phyloP scores from a whole-genome alignment of 2,888 invertebrate genomes.

The Eupeodes luniger region DNA sequence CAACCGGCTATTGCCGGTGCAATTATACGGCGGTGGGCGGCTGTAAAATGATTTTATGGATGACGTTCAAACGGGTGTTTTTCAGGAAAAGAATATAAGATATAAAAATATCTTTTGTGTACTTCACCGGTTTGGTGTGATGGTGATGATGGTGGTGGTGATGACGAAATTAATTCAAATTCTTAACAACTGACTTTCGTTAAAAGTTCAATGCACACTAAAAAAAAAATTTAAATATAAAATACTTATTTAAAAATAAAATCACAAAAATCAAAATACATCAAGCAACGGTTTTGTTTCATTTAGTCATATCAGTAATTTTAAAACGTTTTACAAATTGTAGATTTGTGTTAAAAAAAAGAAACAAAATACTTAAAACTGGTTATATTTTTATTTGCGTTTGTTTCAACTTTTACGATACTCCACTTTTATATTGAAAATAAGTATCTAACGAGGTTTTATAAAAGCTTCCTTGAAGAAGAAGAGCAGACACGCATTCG shows the following conservation, averaged over 20 bases:
- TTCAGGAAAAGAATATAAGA: background rate
- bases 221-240: background rate
- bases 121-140: slow-evolving; percentile 8
- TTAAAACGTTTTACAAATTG: background rate
- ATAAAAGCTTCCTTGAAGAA: no score
- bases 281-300: slow-evolving; percentile 4
- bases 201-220: slow-evolving; percentile 18
- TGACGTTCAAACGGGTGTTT: background rate
- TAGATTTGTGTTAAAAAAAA: background rate
- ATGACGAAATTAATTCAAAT: background rate
- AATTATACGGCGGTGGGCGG: background rate
- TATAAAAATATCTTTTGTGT: slow-evolving; percentile 1
- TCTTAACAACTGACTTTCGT: background rate
- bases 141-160: background rate
- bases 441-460: no score
- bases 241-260: background rate
- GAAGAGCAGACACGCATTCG: no score
- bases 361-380: background rate
- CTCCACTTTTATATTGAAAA: background rate
- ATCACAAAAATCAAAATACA: background rate
- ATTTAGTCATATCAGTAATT: slow-evolving; percentile 1
- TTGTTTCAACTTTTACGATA: background rate
- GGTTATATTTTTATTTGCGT: background rate
- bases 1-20: slow-evolving; percentile 1
- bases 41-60: background rate